Evolutionary conservation across 2,888 invertebrate species (phyloP), one percentile per base, ranked within the genome.

Genomic region (Neoitamus cyanurus): DNA sequence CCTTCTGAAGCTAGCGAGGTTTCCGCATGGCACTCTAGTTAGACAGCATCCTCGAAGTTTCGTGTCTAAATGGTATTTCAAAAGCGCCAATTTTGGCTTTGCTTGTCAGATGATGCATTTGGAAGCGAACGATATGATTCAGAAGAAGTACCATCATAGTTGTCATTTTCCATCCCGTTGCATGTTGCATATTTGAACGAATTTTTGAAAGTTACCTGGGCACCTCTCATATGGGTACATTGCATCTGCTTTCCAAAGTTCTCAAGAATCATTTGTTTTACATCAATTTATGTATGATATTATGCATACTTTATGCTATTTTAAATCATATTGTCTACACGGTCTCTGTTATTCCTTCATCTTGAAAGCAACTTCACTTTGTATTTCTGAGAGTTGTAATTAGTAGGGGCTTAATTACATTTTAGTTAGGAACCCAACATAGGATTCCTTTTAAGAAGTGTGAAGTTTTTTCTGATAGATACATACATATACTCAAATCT

Each of bases 21-120:
- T 20, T 6, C 20, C 78, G 20, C 42, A 11, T 20, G 58, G 58
- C 25, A 5, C 13, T 78, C 78, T 4, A 42, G 42, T 42, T 42
- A 58, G 78, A 31, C 46, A 28, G 30, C 48, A 31, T 48, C 28
- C 46, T 11, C 48, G 30, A 31, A 15, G 31, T 25, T 78, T 31
- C 48, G 13, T 48, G 30, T 46, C 78, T 78, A 78, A 78, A 78
- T 78, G 78, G 7, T 31, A 28, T 48, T 78, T 78, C 78, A 78
- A 48, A 78, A 78, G 78, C 48, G 78, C 48, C 78, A 78, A 58
- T 58, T 78, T 48, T 28, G 34, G 28, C 31, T 58, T 78, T 78
- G 30, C 78, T 48, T 78, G 42, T 78, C 31, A 46, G 15, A 20
- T 78, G 20, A 28, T n/a, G 9, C 9, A 58, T 75, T 25, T 42